phyloP scores from a whole-genome alignment of 2,113 vertebrate species.

The Synchiropus splendidus region DNA sequence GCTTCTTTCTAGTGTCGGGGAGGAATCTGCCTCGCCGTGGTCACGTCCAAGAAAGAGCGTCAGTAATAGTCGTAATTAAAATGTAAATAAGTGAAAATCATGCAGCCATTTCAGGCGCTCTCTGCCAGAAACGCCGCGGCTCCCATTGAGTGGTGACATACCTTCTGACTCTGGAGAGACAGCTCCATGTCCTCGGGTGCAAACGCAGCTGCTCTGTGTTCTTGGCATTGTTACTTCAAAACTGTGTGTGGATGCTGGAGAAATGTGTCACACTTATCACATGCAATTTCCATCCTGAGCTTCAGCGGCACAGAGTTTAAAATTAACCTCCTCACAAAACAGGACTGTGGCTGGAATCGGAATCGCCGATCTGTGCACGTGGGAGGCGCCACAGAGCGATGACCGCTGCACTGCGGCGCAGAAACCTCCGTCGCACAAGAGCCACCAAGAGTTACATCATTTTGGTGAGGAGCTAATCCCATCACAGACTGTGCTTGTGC shows the following conservation, averaged over 20 bases:
- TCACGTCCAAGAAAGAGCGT: constrained; percentile 66
- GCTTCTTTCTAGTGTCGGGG: constrained; percentile 65
- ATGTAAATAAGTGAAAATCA: constrained; percentile 62
- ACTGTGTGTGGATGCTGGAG: constrained; percentile 41
- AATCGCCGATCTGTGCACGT: constrained; percentile 19
- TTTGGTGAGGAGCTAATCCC: constrained; percentile 71
- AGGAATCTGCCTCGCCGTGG: constrained; percentile 61
- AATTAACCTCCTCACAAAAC: constrained; percentile 44
- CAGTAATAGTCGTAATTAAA: constrained; percentile 72
- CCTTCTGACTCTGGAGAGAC: constrained; percentile 39
- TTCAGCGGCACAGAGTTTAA: constrained; percentile 44
- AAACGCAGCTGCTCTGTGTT: constrained; percentile 42
- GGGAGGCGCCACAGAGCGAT: constrained; percentile 43
- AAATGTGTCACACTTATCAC: constrained; percentile 56
- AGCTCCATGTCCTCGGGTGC: constrained; percentile 53
- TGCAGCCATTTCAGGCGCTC: constrained; percentile 56
- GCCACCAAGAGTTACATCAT: constrained; percentile 76
- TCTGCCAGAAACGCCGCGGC: constrained; percentile 52
- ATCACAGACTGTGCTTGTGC: constrained; percentile 70
- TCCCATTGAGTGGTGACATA: constrained; percentile 53
- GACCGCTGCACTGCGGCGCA: constrained; percentile 63
- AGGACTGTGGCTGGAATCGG: constrained; percentile 30
- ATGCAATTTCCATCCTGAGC: constrained; percentile 53
- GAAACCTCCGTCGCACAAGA: constrained; percentile 67
- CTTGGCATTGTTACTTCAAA: constrained; percentile 47